phyloP scores from a whole-genome alignment of 2,113 vertebrate genomes.

The Mormyrus iriodes region DNA sequence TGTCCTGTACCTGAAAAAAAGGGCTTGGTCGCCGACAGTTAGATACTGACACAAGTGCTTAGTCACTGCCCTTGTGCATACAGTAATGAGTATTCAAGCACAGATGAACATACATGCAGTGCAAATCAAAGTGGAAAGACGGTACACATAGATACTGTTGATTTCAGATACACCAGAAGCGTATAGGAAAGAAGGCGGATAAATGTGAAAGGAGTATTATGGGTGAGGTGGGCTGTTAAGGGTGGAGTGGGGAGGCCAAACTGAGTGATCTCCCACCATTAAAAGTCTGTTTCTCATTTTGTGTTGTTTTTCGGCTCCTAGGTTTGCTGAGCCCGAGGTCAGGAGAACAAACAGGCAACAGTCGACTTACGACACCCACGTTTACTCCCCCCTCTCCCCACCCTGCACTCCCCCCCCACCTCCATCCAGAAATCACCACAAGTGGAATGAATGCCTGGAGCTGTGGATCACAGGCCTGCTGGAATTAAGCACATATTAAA shows the following conservation, averaged over 20 bases:
- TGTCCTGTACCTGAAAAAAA: not conserved
- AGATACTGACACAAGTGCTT: not conserved
- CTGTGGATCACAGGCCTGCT: not conserved
- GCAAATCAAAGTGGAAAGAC: not conserved
- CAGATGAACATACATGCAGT: not conserved
- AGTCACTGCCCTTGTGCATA: not conserved
- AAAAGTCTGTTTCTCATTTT: conserved; percentile 4
- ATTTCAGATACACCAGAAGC: not conserved
- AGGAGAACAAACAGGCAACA: conserved; percentile 23
- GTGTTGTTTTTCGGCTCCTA: conserved; percentile 23
- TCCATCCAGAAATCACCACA: not conserved
- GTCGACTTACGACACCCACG: not conserved
- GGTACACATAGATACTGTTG: not conserved
- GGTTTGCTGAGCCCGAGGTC: conserved; percentile 23
- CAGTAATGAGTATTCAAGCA: not conserved
- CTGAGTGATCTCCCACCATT: not conserved
- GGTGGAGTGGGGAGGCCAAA: not conserved
- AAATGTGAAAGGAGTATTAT: not conserved
- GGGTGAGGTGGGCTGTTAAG: no score
- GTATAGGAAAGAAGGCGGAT: not conserved
- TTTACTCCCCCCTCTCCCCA: not conserved
- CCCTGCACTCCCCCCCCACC: not conserved
- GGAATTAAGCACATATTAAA: not conserved
- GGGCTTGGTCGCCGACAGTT: not conserved
- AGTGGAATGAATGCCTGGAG: conserved; percentile 21